Conservation (phyloP, 2,113 vertebrate genomes). For the Salvelinus alpinus region DNA sequence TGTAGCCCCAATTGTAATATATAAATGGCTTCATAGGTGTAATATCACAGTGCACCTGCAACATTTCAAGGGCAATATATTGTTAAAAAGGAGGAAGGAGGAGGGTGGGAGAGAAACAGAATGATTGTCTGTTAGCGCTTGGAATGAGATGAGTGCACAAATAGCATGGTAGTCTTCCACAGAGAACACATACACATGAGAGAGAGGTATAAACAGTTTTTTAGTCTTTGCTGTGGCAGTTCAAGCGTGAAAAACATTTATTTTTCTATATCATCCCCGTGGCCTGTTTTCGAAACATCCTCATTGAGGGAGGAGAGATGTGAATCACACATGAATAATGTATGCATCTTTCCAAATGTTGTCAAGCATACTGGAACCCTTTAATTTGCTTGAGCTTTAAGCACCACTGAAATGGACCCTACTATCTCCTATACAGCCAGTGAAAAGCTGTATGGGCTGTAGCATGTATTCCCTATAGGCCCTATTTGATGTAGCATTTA, state of each 20-base stretch:
- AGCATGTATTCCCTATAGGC: neutral
- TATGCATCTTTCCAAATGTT: conserved; percentile 28
- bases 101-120: neutral
- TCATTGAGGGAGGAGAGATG: conserved; percentile 30
- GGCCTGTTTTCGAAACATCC: conserved; percentile 31
- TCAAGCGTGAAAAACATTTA: conserved; percentile 44
- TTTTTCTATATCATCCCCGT: conserved; percentile 27
- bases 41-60: neutral
- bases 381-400: conserved; percentile 37
- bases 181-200: neutral
- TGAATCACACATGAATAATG: conserved; percentile 57
- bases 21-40: neutral
- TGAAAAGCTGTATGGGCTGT: neutral
- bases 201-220: too few relatives aligned
- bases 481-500: neutral
- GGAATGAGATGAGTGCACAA: neutral
- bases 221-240: conserved; percentile 34
- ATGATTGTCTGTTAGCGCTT: neutral
- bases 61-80: neutral
- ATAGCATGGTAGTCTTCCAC: neutral
- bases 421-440: neutral
- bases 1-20: neutral
- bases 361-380: conserved; percentile 32
- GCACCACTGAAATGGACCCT: neutral
- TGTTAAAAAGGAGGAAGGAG: neutral